These are phyloP conservation scores for Sebastes steindachneri DNA, from an alignment of 2,797 vertebrate genomes.

Conservation along the genomic window DNA sequence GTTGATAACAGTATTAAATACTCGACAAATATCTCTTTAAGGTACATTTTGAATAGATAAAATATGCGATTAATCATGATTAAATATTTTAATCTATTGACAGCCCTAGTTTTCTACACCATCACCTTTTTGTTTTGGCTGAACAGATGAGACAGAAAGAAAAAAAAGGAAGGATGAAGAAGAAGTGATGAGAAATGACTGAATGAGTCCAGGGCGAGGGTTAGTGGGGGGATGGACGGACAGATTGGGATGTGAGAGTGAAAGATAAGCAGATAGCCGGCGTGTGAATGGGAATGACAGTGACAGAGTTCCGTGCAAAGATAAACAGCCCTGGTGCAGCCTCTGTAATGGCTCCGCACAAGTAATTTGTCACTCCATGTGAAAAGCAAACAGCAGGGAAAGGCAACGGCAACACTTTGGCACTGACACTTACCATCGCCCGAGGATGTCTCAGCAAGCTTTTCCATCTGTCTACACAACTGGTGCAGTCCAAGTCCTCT, in stretches of 20 bases:
- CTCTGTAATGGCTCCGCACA: slow-evolving; percentile 65
- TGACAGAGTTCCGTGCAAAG: slow-evolving; percentile 68
- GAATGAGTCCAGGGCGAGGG: slow-evolving; percentile 57
- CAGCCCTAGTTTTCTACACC: no score
- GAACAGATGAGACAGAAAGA: neutral
- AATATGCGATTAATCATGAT: no score
- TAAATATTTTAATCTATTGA: no score
- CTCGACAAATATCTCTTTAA: no score
- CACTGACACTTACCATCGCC: slow-evolving; percentile 63
- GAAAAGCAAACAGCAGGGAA: slow-evolving; percentile 68
- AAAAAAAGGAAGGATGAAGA: neutral
- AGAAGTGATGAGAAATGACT: slow-evolving; percentile 59
- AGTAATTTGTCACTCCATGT: slow-evolving; percentile 73
- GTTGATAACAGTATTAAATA: no score
- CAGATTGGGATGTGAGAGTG: slow-evolving; percentile 32
- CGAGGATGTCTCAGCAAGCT: slow-evolving; percentile 48
- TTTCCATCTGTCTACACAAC: slow-evolving; percentile 46
- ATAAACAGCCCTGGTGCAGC: slow-evolving; percentile 60
- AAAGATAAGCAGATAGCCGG: slow-evolving; percentile 56
- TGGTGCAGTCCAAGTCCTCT: slow-evolving; percentile 8
- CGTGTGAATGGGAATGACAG: slow-evolving; percentile 63
- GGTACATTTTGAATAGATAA: no score
- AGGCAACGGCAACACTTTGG: slow-evolving; percentile 38
- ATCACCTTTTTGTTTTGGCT: neutral
- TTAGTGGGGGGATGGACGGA: neutral